Conservation (phyloP, 2,888 invertebrate genomes). For the Pseudanteris insignis region DNA sequence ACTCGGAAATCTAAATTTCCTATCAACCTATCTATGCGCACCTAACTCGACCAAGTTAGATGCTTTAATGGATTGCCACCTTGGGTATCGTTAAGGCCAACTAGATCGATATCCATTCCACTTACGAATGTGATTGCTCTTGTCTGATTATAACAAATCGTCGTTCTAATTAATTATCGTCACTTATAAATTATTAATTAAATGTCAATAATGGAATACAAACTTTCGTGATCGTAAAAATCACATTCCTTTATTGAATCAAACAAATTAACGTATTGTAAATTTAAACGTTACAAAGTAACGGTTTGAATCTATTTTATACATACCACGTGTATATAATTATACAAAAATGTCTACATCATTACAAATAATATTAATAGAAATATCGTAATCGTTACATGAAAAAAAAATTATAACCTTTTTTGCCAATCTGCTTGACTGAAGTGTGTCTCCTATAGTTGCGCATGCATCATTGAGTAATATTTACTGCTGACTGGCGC, state of each 20-base stretch:
- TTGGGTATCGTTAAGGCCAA: conserved; percentile 60
- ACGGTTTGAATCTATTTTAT: too few species aligned
- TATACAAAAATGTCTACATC: not conserved
- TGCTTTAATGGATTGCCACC: conserved; percentile 60
- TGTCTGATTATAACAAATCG: conserved; percentile 60
- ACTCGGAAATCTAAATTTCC: conserved; percentile 49
- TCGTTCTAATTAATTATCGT: conserved; percentile 56
- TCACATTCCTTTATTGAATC: too few species aligned
- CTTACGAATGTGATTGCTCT: conserved; percentile 58
- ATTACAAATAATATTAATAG: not conserved
- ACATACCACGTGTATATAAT: not conserved
- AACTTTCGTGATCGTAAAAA: too few species aligned
- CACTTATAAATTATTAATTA: too few species aligned
- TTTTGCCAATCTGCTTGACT: too few species aligned
- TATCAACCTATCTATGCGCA: conserved; percentile 46
- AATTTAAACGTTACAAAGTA: too few species aligned
- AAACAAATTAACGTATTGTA: too few species aligned
- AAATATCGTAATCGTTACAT: too few species aligned
- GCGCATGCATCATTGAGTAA: conserved; percentile 39
- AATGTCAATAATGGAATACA: too few species aligned
- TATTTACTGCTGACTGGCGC: conserved; percentile 40
- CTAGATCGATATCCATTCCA: conserved; percentile 56
- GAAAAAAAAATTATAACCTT: too few species aligned
- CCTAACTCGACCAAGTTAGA: conserved; percentile 44
- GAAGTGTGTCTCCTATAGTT: conserved; percentile 23